phyloP scores from a whole-genome alignment of 2,113 vertebrate genomes.

The Rhineura floridana region DNA sequence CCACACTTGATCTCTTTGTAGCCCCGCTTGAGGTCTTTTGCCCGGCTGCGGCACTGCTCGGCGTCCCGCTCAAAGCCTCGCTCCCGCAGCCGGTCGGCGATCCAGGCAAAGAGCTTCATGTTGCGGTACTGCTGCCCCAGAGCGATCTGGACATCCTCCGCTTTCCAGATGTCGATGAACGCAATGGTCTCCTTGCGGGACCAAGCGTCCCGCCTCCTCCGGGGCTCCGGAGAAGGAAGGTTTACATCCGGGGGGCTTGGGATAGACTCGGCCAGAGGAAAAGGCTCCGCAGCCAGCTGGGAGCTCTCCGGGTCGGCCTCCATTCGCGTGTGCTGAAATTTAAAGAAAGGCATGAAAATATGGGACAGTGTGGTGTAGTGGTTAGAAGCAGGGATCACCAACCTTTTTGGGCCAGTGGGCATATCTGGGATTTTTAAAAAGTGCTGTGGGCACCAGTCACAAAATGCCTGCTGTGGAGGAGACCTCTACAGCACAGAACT shows the following conservation, averaged over 20 bases:
- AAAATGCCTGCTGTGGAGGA: no score
- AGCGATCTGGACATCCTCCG: background rate
- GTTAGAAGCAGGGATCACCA: no score
- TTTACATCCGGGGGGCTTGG: background rate
- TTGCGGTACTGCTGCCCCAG: conserved; percentile 46
- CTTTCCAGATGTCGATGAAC: conserved; percentile 19
- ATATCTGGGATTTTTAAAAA: no score
- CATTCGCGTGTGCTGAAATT: background rate
- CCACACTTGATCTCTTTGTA: conserved; percentile 70
- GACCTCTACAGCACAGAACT: no score
- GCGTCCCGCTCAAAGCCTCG: conserved; percentile 64
- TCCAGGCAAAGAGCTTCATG: conserved; percentile 36
- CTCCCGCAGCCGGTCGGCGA: conserved; percentile 58
- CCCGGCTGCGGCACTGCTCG: conserved; percentile 69
- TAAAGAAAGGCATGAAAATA: background rate
- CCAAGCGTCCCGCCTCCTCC: background rate
- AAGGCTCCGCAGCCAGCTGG: background rate
- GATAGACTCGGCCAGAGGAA: background rate
- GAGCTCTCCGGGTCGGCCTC: background rate
- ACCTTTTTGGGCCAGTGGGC: no score
- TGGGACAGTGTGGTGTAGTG: no score
- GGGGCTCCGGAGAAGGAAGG: conserved; percentile 9
- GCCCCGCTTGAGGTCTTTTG: conserved; percentile 68
- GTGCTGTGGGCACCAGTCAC: no score
- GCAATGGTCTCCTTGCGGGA: conserved; percentile 18